Evolutionary conservation across 2,797 vertebrate genomes (phyloP).

Genomic region (Pipistrellus nathusii): DNA sequence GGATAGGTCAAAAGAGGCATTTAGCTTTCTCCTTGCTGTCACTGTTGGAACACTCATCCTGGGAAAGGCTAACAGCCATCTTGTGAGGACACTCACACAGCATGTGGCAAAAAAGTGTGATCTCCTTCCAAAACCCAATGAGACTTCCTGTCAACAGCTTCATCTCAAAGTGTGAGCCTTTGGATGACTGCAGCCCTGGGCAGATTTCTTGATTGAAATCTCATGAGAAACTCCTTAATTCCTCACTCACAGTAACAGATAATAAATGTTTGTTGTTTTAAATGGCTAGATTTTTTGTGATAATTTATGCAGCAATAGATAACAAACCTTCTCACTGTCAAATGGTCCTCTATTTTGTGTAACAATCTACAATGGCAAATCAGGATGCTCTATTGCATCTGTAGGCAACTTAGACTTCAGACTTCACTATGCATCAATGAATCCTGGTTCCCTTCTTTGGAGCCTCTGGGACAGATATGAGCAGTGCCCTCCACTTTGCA

Average conservation of each 20-base stretch:
- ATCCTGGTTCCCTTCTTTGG: neutral
- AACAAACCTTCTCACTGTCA: neutral
- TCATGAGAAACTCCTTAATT: neutral
- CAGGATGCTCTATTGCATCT: neutral
- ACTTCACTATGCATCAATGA: neutral
- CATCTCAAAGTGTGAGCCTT: neutral
- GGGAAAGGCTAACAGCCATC: neutral
- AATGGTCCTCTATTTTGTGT: neutral
- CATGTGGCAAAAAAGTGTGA: neutral
- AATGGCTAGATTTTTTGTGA: neutral
- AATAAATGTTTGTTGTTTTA: neutral
- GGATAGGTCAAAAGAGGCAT: neutral
- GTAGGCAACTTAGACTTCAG: neutral
- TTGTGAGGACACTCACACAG: neutral
- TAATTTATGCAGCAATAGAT: neutral
- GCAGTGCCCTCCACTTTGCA: neutral
- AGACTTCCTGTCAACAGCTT: neutral
- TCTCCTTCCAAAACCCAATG: neutral
- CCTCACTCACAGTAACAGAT: neutral
- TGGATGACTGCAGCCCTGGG: neutral
- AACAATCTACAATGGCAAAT: neutral
- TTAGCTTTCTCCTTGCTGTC: neutral
- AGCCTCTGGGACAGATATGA: neutral
- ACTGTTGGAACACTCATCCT: neutral
- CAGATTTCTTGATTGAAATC: slow-evolving; percentile 7